Evolutionary conservation across 2,888 invertebrate genomes (phyloP), one percentile per base, ranked within the genome.

Genomic region (Orthonychiurus folsomi): DNA sequence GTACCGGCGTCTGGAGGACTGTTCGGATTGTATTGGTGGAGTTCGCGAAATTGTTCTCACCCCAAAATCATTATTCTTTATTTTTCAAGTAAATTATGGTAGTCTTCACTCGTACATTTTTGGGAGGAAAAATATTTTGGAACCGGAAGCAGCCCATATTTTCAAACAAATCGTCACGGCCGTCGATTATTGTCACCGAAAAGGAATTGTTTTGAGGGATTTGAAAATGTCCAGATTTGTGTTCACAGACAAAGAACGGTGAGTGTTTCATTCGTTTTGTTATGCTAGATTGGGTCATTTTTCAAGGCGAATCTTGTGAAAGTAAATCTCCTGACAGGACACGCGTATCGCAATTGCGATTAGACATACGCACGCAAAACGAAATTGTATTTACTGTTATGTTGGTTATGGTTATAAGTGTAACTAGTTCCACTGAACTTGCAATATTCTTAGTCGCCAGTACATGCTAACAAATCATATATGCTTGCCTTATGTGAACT

Each of bases 211-310:
- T 64, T 83, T 97, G 74, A 83, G 96, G 75, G 96, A 97, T 80
- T 85, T 97, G 76, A 95, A 96, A 79, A 84, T 96, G 74, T 84
- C 94, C 78, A 94, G 95, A 78, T 95, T 97, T 80, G 94, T 94
- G 77, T 96, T 96, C 80, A 87, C 89, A 67, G 91, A 96, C 80
- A 82, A 85, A 73, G 87, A 91, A 77, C 88, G 89, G 95, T 93
- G 79, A 85, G 86, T 80, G n/a, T n/a, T n/a, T n/a, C n/a, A n/a
- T n/a, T n/a, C n/a, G n/a, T n/a, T n/a, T n/a, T n/a, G n/a, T n/a
- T n/a, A n/a, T n/a, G n/a, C n/a, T n/a, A n/a, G n/a, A n/a, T n/a
- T n/a, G n/a, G n/a, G n/a, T n/a, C n/a, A n/a, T n/a, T n/a, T n/a
- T n/a, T n/a, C n/a, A n/a, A n/a, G n/a, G n/a, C n/a, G n/a, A n/a